Evolutionary conservation across 2,113 vertebrate genomes (phyloP).

Genomic region (Vidua chalybeata): DNA sequence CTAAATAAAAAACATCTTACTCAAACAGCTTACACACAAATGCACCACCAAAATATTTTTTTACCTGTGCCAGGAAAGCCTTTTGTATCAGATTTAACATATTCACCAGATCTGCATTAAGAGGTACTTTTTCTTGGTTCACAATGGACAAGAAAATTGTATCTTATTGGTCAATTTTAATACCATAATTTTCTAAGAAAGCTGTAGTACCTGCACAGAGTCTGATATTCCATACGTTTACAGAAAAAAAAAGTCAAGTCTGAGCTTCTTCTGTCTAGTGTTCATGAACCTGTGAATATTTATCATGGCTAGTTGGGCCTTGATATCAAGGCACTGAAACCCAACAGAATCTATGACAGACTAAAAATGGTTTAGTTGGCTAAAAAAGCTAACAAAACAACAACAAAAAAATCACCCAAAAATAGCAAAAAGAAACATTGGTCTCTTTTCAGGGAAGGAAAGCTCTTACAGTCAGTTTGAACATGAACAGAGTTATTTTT

Average conservation of each 20-base stretch:
- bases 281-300: background rate
- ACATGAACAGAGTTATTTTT: background rate
- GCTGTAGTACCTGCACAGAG: background rate
- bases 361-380: background rate
- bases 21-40: slow-evolving; percentile 4
- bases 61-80: background rate
- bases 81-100: background rate
- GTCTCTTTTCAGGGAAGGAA: background rate
- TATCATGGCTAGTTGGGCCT: background rate
- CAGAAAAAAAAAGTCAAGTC: background rate
- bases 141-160: background rate
- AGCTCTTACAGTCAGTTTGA: background rate
- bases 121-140: background rate
- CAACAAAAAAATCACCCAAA: background rate
- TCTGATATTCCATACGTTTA: background rate
- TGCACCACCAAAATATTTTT: background rate
- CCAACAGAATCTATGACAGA: background rate
- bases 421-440: background rate
- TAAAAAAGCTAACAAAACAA: background rate
- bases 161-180: background rate
- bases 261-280: background rate
- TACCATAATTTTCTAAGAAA: background rate
- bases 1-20: slow-evolving; percentile 10
- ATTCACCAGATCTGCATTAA: background rate
- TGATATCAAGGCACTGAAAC: background rate